Conservation (phyloP, 2,888 invertebrate genomes). For the Drosophila pseudotakahashii region DNA sequence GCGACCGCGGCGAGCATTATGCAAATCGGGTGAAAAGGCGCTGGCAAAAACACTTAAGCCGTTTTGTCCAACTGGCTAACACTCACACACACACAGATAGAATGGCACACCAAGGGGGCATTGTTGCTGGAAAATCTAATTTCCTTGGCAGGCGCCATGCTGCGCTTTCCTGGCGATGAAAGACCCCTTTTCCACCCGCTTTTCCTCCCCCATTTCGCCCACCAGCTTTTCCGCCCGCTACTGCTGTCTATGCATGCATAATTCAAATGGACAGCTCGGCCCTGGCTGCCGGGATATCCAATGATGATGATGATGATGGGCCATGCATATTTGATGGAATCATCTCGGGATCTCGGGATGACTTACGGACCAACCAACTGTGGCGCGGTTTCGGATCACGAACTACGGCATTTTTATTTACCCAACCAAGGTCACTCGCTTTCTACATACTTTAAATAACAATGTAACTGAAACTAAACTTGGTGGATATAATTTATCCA, state of each 20-base stretch:
- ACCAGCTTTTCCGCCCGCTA: neutral
- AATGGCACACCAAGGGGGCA: constrained; percentile 3
- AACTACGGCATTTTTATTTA: constrained; percentile 7
- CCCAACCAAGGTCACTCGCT: constrained; percentile 2
- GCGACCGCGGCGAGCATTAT: constrained; percentile 56
- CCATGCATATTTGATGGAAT: constrained; percentile 40
- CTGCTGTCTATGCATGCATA: constrained; percentile 55
- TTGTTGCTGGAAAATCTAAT: constrained; percentile 64
- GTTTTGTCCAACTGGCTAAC: constrained; percentile 45
- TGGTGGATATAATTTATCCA: neutral
- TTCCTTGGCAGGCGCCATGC: constrained; percentile 57
- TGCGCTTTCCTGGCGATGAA: constrained; percentile 53
- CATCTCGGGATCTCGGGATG: constrained; percentile 32
- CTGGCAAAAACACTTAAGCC: constrained; percentile 67
- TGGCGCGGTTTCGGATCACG: constrained; percentile 5
- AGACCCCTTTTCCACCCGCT: constrained; percentile 31
- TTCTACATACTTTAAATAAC: neutral
- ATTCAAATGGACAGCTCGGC: constrained; percentile 53
- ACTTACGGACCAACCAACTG: constrained; percentile 23
- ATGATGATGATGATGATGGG: constrained; percentile 25
- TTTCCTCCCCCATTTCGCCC: too few relatives aligned
- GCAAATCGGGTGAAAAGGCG: constrained; percentile 71
- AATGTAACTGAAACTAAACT: neutral
- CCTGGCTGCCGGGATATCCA: constrained; percentile 7
- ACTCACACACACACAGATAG: neutral